A percentile compares a stretch with the other conserved stretches of the same genome.
These are phyloP conservation scores for Cheilosia impressa DNA, from an alignment of 2,888 invertebrate species.

Conservation along the genomic window DNA sequence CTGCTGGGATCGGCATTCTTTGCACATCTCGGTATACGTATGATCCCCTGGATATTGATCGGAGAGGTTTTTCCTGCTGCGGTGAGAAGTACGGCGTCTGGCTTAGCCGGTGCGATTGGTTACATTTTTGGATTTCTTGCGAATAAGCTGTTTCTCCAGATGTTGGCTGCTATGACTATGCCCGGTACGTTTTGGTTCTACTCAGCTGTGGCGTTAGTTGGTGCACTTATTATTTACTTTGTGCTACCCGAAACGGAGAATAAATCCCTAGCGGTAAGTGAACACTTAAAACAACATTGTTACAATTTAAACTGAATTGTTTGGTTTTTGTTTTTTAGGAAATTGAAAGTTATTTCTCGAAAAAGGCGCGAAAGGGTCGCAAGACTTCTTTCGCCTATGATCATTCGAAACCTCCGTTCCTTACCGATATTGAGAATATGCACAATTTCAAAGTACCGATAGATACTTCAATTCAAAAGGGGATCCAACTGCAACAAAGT, in stretches of 20 bases:
- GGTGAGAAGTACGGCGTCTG: constrained; percentile 89
- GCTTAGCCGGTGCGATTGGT: constrained; percentile 89
- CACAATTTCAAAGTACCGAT: constrained; percentile 79
- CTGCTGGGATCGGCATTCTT: constrained; percentile 88
- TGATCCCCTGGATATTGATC: constrained; percentile 91
- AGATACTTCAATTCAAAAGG: constrained; percentile 78
- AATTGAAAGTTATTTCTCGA: constrained; percentile 82
- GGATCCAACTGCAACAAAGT: constrained; percentile 81
- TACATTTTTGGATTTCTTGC: constrained; percentile 90
- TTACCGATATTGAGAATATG: constrained; percentile 77
- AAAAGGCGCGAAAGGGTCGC: constrained; percentile 78
- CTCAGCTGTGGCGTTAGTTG: constrained; percentile 86
- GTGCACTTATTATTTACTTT: constrained; percentile 87
- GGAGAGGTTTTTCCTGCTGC: constrained; percentile 90
- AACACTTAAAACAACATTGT: background rate
- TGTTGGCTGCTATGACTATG: constrained; percentile 87
- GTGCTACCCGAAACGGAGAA: constrained; percentile 93
- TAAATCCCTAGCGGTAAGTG: constrained; percentile 85
- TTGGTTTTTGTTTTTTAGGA: constrained; percentile 77
- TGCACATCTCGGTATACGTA: constrained; percentile 87
- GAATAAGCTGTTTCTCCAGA: constrained; percentile 89
- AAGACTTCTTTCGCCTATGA: constrained; percentile 51
- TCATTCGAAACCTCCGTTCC: constrained; percentile 61
- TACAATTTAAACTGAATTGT: background rate
- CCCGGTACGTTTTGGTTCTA: constrained; percentile 90